Percentiles rank a stretch among this genome's conserved stretches.
Conservation (phyloP, 2,113 vertebrate genomes). For the Toxotes jaculatrix region DNA sequence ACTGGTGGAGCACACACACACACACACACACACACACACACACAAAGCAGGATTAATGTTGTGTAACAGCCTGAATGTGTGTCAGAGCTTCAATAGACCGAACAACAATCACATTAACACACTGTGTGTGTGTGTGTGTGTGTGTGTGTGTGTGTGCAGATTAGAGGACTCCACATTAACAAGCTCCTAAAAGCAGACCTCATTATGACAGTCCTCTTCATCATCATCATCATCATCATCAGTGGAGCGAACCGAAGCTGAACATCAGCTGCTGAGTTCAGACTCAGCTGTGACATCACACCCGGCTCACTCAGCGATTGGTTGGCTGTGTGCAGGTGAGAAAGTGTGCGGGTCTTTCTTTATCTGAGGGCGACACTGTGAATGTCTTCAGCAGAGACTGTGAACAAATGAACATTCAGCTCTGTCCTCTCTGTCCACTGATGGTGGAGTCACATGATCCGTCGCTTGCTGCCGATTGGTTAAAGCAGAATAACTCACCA, state of each 20-base stretch:
- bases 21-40: conserved; percentile 20
- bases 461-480: no score
- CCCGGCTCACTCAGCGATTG: not conserved
- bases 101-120: conserved; percentile 73
- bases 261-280: not conserved
- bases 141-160: conserved; percentile 33
- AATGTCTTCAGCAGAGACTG: no score
- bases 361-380: no score
- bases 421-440: no score
- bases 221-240: conserved; percentile 34
- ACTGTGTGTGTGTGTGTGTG: conserved; percentile 38
- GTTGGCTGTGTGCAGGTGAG: not conserved
- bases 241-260: conserved; percentile 35
- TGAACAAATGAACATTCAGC: no score
- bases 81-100: conserved; percentile 62
- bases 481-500: no score
- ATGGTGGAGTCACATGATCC: no score
- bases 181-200: conserved; percentile 56
- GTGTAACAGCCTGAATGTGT: conserved; percentile 66
- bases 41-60: conserved; percentile 57
- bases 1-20: conserved; percentile 1
- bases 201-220: conserved; percentile 42
- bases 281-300: conserved; percentile 8
- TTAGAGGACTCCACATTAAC: conserved; percentile 53
- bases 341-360: not conserved